These are phyloP conservation scores for Hydrochoerus hydrochaeris DNA, from an alignment of 2,113 vertebrate species.

Conservation along the genomic window DNA sequence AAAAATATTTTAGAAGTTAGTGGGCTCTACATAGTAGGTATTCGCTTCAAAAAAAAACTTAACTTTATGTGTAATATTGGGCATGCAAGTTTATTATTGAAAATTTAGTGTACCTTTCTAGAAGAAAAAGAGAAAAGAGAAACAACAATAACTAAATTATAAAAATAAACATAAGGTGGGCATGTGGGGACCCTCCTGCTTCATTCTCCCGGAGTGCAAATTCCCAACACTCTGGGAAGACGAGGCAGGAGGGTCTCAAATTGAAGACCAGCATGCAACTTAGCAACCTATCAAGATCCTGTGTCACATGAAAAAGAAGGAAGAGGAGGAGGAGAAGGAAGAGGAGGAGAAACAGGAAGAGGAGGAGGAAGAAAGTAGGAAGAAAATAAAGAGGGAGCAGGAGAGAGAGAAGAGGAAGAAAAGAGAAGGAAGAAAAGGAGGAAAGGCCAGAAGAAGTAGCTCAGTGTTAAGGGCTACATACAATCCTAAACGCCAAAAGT, in stretches of 20 bases:
- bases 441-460: neutral
- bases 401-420: neutral
- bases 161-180: neutral
- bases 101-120: neutral
- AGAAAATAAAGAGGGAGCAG: neutral
- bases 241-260: neutral
- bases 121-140: neutral
- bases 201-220: neutral
- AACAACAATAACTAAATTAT: neutral
- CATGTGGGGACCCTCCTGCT: neutral
- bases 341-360: rapidly evolving
- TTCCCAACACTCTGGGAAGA: neutral
- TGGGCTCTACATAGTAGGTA: neutral
- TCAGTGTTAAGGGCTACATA: neutral
- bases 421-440: neutral
- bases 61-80: conserved; percentile 28
- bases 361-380: rapidly evolving
- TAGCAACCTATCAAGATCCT: neutral
- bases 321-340: neutral
- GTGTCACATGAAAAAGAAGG: neutral
- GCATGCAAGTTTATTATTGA: neutral
- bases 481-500: neutral
- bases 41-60: neutral
- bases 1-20: conserved; percentile 40
- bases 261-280: neutral